A percentile compares a stretch with the other conserved stretches of the same genome.
Conservation (phyloP, 2,888 invertebrate genomes). For the Noctua janthina region DNA sequence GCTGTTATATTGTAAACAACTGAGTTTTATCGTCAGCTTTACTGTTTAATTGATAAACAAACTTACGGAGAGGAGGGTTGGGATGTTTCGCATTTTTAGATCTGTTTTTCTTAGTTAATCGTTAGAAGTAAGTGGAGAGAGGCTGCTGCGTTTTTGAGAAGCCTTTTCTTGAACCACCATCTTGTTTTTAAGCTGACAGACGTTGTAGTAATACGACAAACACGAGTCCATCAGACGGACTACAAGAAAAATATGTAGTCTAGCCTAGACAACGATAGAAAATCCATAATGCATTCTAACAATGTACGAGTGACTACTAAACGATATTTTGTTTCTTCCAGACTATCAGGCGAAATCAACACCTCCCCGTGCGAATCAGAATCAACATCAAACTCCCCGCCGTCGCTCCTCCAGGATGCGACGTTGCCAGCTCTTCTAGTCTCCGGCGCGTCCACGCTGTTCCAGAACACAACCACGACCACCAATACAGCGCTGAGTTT, state of each 20-base stretch:
- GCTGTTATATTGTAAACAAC: slow-evolving; percentile 65
- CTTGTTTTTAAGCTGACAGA: not conserved
- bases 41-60: slow-evolving; percentile 62
- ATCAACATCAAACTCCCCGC: slow-evolving; percentile 91
- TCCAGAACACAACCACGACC: slow-evolving; percentile 83
- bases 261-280: not conserved
- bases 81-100: slow-evolving; percentile 24
- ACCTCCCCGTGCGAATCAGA: slow-evolving; percentile 91
- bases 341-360: slow-evolving; percentile 87
- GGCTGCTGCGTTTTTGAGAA: not conserved
- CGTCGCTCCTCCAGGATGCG: slow-evolving; percentile 85
- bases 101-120: not conserved
- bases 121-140: not conserved
- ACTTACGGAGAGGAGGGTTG: slow-evolving; percentile 9
- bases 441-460: slow-evolving; percentile 84
- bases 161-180: not conserved
- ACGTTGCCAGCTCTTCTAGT: slow-evolving; percentile 86
- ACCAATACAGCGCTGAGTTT: slow-evolving; percentile 72
- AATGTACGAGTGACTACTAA: not conserved
- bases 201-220: not conserved
- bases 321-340: slow-evolving; percentile 69
- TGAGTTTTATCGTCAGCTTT: slow-evolving; percentile 49
- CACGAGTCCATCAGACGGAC: not conserved
- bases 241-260: not conserved
- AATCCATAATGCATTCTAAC: not conserved